A percentile compares a stretch with the other conserved stretches of the same genome.
phyloP scores from a whole-genome alignment of 2,797 vertebrate genomes.

The Glyptemys insculpta region DNA sequence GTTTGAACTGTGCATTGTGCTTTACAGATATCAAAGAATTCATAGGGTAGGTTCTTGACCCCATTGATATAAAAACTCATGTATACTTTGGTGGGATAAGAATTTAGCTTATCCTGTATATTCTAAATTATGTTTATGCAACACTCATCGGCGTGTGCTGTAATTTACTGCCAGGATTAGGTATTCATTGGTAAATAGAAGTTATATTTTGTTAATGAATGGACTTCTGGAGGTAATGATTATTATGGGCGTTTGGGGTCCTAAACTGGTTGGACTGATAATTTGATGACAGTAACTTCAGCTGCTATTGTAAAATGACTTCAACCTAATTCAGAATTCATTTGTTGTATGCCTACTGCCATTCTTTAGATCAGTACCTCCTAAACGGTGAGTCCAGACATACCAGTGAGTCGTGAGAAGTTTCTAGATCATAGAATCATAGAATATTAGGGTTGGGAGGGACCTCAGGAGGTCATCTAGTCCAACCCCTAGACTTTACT shows the following conservation, averaged over 20 bases:
- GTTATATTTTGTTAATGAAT: background rate
- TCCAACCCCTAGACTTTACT: no score
- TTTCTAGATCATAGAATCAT: background rate
- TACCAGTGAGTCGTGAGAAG: background rate
- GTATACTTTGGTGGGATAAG: background rate
- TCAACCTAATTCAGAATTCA: background rate
- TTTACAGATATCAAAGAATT: background rate
- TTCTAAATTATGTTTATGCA: background rate
- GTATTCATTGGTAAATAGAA: background rate
- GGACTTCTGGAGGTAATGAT: background rate
- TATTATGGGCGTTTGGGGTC: background rate
- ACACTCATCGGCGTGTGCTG: background rate
- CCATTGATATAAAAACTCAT: background rate
- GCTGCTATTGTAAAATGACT: background rate
- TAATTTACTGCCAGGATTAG: background rate
- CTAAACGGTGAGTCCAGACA: background rate
- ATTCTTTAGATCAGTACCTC: background rate
- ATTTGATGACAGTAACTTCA: background rate
- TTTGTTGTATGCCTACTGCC: background rate
- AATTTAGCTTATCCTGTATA: background rate
- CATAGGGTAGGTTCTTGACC: background rate
- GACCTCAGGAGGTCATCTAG: no score
- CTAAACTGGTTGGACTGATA: background rate
- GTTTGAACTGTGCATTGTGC: background rate
- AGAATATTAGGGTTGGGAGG: no score